Evolutionary conservation across 1,140 invertebrate species (phyloP).

Genomic region (Heliconius eleuchia): DNA sequence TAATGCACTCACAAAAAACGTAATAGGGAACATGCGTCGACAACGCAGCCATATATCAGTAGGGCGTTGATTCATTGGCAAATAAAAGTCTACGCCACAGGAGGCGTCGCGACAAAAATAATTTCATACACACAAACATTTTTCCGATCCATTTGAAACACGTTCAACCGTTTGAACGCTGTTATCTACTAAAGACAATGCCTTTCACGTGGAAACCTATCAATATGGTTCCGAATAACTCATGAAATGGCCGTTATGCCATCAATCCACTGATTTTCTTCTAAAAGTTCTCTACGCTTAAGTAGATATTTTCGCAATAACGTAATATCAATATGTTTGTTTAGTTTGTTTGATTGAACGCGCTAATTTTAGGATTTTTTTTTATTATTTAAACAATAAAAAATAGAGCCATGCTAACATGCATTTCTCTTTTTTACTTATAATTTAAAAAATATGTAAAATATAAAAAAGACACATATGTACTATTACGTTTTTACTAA

Average conservation of each 20-base stretch:
- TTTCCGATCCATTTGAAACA: constrained; percentile 68
- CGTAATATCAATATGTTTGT: neutral
- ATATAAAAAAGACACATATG: too few relatives aligned
- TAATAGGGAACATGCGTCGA: constrained; percentile 66
- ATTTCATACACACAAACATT: constrained; percentile 73
- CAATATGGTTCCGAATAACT: constrained; percentile 30
- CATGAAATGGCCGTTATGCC: constrained; percentile 15
- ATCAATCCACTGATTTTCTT: neutral
- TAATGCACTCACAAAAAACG: constrained; percentile 57
- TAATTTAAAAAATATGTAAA: too few relatives aligned
- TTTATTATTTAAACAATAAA: too few relatives aligned
- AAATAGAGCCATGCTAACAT: too few relatives aligned
- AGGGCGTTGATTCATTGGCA: constrained; percentile 75
- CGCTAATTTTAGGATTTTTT: too few relatives aligned
- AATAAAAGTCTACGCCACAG: constrained; percentile 71
- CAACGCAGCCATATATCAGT: constrained; percentile 61
- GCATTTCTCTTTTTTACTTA: too few relatives aligned
- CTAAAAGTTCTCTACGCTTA: neutral
- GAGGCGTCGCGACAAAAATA: constrained; percentile 71
- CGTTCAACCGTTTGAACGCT: constrained; percentile 50
- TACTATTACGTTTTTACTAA: too few relatives aligned
- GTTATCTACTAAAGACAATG: constrained; percentile 46
- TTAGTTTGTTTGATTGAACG: too few relatives aligned
- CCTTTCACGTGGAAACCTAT: constrained; percentile 29
- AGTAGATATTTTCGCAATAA: neutral